Evolutionary conservation across 2,797 vertebrate genomes (phyloP).

Genomic region (Molothrus ater): DNA sequence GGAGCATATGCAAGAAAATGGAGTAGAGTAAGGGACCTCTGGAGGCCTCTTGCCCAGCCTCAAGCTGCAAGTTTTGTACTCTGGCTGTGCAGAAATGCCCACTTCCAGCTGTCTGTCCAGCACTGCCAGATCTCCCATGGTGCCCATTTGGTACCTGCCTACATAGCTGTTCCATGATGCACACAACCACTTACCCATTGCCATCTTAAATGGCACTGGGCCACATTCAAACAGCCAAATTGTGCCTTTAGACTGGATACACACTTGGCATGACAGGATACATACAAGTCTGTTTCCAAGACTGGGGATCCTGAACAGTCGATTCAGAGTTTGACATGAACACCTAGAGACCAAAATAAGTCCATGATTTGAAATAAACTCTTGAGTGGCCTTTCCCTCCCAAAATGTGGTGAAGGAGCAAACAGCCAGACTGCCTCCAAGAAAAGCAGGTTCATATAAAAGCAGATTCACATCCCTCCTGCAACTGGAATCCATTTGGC

Average conservation of each 20-base stretch:
- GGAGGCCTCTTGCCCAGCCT: neutral
- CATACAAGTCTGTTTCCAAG: neutral
- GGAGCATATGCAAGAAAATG: neutral
- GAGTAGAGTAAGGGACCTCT: neutral
- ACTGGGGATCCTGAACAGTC: neutral
- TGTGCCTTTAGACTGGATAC: neutral
- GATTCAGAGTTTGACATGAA: neutral
- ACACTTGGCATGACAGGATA: neutral
- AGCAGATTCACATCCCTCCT: neutral
- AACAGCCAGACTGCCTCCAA: neutral
- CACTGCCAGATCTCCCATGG: neutral
- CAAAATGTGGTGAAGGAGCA: neutral
- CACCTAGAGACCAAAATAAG: neutral
- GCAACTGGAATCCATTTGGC: neutral
- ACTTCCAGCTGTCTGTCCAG: neutral
- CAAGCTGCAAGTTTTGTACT: neutral
- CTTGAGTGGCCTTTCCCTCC: neutral
- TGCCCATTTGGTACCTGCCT: neutral
- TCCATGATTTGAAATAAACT: neutral
- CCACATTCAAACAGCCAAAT: neutral
- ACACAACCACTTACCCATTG: neutral
- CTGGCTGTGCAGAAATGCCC: neutral
- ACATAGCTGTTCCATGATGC: neutral
- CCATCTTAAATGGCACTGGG: neutral
- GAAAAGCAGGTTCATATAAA: neutral